Conservation (phyloP, 2,888 invertebrate genomes). For the Agrilus biguttatus region DNA sequence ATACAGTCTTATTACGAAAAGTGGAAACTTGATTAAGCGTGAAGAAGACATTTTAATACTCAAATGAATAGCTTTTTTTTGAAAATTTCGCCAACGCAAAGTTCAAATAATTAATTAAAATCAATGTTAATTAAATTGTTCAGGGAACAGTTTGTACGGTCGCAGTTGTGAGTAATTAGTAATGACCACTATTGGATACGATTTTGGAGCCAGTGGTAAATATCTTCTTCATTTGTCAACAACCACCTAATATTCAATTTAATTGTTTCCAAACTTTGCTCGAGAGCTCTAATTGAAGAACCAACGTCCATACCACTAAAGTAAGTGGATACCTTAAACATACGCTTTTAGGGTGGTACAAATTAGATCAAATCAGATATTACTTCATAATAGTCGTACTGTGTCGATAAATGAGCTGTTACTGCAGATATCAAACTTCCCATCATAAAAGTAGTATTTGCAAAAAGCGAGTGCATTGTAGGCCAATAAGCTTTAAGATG, state of each 20-base stretch:
- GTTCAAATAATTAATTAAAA: no score
- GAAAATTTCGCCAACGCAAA: no score
- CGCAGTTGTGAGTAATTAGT: no score
- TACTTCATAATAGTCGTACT: slow-evolving; percentile 62
- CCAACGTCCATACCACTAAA: slow-evolving; percentile 33
- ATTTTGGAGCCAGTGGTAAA: slow-evolving; percentile 29
- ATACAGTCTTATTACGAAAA: no score
- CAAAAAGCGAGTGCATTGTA: slow-evolving; percentile 45
- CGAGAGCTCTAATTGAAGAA: slow-evolving; percentile 38
- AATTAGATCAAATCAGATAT: slow-evolving; percentile 5
- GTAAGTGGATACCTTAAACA: slow-evolving; percentile 28
- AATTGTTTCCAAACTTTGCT: slow-evolving; percentile 65
- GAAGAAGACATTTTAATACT: no score
- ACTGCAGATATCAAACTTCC: slow-evolving; percentile 49
- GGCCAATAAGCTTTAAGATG: slow-evolving; percentile 59
- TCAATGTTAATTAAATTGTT: no score
- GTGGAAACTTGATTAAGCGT: no score
- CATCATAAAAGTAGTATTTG: slow-evolving; percentile 47
- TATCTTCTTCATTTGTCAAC: slow-evolving; percentile 39
- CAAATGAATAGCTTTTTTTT: no score
- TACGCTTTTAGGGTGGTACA: background rate
- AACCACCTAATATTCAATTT: slow-evolving; percentile 76
- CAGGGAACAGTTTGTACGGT: no score
- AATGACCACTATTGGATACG: slow-evolving; percentile 13
- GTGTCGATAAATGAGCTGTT: slow-evolving; percentile 52